Conservation (phyloP, 2,797 vertebrate genomes). For the Lateolabrax maculatus region DNA sequence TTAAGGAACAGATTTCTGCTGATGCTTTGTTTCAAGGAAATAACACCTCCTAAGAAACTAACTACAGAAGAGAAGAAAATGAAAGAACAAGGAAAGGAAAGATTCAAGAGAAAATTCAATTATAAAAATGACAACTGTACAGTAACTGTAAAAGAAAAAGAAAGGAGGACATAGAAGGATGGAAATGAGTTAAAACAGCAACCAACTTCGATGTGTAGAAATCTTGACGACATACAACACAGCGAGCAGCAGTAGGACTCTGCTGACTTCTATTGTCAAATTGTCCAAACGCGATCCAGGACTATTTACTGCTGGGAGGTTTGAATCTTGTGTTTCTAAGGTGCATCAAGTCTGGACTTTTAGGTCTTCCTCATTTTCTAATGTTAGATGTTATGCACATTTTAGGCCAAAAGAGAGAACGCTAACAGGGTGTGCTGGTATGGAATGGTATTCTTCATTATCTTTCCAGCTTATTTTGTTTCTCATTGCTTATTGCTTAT, state of each 20-base stretch:
- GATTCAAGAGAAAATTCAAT: too few species aligned
- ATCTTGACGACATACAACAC: neutral
- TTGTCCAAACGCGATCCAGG: neutral
- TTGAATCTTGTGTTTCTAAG: neutral
- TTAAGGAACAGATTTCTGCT: slow-evolving; percentile 12
- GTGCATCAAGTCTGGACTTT: neutral
- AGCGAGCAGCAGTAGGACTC: neutral
- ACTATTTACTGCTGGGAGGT: neutral
- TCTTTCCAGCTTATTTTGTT: neutral
- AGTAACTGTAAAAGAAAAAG: neutral
- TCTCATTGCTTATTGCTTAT: too few species aligned
- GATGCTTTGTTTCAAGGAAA: slow-evolving; percentile 5
- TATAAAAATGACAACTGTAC: too few species aligned
- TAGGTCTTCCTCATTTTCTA: neutral
- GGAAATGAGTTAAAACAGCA: neutral
- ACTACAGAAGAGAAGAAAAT: neutral
- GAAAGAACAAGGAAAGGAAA: neutral
- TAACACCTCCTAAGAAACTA: neutral
- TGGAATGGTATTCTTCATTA: too few species aligned
- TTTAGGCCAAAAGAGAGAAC: neutral
- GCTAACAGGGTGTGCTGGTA: neutral
- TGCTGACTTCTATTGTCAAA: neutral
- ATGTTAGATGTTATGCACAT: neutral
- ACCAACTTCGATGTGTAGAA: neutral
- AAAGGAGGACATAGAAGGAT: neutral